Conservation (phyloP, 2,113 vertebrate species). For the Rhinoderma darwinii region DNA sequence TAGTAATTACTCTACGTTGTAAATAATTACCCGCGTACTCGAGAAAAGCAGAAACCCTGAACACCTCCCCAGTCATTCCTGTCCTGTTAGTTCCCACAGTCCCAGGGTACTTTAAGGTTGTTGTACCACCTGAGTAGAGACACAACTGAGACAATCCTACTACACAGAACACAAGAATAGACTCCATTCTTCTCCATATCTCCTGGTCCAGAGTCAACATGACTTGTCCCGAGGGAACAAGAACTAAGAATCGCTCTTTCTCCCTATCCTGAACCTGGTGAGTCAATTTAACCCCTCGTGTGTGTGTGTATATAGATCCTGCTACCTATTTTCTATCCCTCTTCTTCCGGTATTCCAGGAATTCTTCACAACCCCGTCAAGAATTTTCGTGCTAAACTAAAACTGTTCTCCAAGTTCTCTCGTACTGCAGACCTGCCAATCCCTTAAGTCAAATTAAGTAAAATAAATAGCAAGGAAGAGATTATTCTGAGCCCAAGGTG, state of each 20-base stretch:
- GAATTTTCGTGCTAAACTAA: constrained; percentile 39
- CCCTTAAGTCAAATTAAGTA: constrained; percentile 46
- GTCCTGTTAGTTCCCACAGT: constrained; percentile 3
- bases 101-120: background rate
- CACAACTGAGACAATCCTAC: background rate
- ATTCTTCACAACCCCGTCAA: constrained; percentile 19
- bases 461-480: constrained; percentile 36
- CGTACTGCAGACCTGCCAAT: background rate
- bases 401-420: constrained; percentile 3
- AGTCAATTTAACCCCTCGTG: background rate
- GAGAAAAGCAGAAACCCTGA: background rate
- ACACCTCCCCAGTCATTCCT: constrained; percentile 17
- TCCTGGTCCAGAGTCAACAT: constrained; percentile 22
- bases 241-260: constrained; percentile 17
- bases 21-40: background rate
- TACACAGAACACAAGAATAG: constrained; percentile 1
- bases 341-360: constrained; percentile 27
- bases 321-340: background rate
- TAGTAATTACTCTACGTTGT: background rate
- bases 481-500: constrained; percentile 44
- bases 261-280: background rate
- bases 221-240: constrained; percentile 6
- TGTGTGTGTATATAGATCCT: background rate
- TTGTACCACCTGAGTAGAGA: background rate
- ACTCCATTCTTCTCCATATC: constrained; percentile 18